Percentiles rank a stretch among this genome's conserved stretches.
Evolutionary conservation across 1,140 invertebrate species (phyloP).

Genomic region (Odontomachus brunneus): DNA sequence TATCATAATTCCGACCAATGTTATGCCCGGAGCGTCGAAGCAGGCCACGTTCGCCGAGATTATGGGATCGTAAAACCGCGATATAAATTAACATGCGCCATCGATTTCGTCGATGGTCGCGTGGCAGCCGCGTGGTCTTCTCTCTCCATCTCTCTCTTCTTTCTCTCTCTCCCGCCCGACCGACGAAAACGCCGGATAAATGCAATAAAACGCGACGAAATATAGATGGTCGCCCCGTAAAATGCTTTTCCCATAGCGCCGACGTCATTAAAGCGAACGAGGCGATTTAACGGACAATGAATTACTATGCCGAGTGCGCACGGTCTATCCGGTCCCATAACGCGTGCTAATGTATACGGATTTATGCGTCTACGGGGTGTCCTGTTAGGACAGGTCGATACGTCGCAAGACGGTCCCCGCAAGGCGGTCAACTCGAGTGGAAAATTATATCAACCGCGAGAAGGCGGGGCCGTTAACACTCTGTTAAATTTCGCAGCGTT

Average conservation of each 20-base stretch:
- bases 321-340: slow-evolving; percentile 5
- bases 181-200: slow-evolving; percentile 26
- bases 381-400: neutral
- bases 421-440: neutral
- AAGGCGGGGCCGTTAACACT: too few species aligned
- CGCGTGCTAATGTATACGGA: slow-evolving; percentile 16
- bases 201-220: slow-evolving; percentile 41
- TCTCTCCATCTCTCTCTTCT: neutral
- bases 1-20: slow-evolving; percentile 11
- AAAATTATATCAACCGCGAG: neutral
- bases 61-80: slow-evolving; percentile 22
- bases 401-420: too few species aligned
- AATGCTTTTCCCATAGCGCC: slow-evolving; percentile 37
- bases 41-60: slow-evolving; percentile 4
- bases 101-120: neutral
- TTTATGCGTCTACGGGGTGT: slow-evolving; percentile 11
- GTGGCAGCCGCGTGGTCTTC: slow-evolving; percentile 4
- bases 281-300: slow-evolving; percentile 54
- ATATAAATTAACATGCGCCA: slow-evolving; percentile 27
- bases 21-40: neutral
- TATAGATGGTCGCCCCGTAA: slow-evolving; percentile 23
- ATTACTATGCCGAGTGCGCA: slow-evolving; percentile 30
- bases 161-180: neutral
- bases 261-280: slow-evolving; percentile 45
- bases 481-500: neutral